A percentile compares a stretch with the other conserved stretches of the same genome.
These are phyloP conservation scores for Drosophila ironensis DNA, from an alignment of 1,140 invertebrate genomes.

Conservation along the genomic window DNA sequence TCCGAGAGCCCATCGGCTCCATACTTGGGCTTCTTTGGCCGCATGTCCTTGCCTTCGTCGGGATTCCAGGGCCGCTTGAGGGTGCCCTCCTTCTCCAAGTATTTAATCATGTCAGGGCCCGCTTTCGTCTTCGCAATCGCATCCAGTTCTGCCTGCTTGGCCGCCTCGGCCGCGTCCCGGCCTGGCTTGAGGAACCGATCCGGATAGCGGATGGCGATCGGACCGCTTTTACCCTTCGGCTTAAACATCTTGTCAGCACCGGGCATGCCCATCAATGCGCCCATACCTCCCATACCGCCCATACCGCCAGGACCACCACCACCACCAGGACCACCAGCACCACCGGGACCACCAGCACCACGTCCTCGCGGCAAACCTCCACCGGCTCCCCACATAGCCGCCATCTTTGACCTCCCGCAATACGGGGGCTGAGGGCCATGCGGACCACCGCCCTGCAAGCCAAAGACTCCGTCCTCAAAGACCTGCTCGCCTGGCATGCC, in stretches of 20 bases:
- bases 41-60: constrained; percentile 20
- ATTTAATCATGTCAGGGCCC: constrained; percentile 42
- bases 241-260: neutral
- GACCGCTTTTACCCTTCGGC: neutral
- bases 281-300: no score
- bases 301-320: neutral
- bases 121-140: constrained; percentile 3
- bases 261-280: neutral
- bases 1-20: constrained; percentile 34
- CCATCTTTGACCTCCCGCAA: constrained; percentile 12
- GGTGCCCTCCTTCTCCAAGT: constrained; percentile 18
- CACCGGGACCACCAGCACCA: neutral
- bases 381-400: constrained; percentile 15
- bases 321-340: no score
- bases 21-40: neutral
- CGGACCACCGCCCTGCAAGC: constrained; percentile 24
- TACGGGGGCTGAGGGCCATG: constrained; percentile 27
- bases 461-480: constrained; percentile 47
- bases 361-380: constrained; percentile 7
- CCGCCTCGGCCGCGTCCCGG: constrained; percentile 13
- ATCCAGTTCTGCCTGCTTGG: neutral
- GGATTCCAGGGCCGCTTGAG: constrained; percentile 27
- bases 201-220: constrained; percentile 33
- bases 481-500: constrained; percentile 44
- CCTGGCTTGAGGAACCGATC: constrained; percentile 17